Evolutionary conservation across 1,140 invertebrate genomes (phyloP), one percentile per base, ranked within the genome.

Genomic region (Triops longicaudatus): DNA sequence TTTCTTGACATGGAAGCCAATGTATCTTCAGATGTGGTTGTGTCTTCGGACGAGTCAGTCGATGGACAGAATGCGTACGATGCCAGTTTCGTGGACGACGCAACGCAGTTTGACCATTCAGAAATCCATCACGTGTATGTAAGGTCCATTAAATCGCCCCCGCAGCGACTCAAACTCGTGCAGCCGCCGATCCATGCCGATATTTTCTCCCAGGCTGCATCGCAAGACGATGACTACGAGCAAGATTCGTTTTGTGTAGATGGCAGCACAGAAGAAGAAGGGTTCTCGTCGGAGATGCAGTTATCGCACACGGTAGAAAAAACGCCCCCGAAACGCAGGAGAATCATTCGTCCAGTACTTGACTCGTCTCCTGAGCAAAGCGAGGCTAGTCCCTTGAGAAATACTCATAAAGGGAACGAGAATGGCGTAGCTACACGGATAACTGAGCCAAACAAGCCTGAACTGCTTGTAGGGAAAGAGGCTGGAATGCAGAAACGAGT

Each of bases 191-290:
- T 77, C 37, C 72, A 9, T 14, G 73, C 72, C 26, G 31, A 77
- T 26, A 73, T 77, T 26, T 77, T 42, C 41, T 77, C 76, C n/a
- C 76, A 77, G 26, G 31, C 43, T 26, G 41, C 43, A 26, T 41
- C 50, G n/a, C 76, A 77, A 43, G 72, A 77, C 17, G 73, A 72
- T 14, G 72, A 73, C 37, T 77, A 77, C 27, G 76, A 72, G 26
- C 73, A 73, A 28, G 76, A 77, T 31, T 77, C 76, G 10, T 77
- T 77, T 22, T 77, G 76, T 43, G 76, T 77, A 14, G 31, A 72
- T 42, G 73, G 42, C 7, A 73, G 73, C 43, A 41, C n/a, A 12
- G 75, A 77, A 44, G 74, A 75, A 75, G 37, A 41, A 12, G 1
- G 11, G n/a, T 42, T 7, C n/a, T 42, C 72, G 22, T 0, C 37